A percentile compares a stretch with the other conserved stretches of the same genome.
These are phyloP conservation scores for Forficula auricularia DNA, from an alignment of 1,140 invertebrate species.

Conservation along the genomic window DNA sequence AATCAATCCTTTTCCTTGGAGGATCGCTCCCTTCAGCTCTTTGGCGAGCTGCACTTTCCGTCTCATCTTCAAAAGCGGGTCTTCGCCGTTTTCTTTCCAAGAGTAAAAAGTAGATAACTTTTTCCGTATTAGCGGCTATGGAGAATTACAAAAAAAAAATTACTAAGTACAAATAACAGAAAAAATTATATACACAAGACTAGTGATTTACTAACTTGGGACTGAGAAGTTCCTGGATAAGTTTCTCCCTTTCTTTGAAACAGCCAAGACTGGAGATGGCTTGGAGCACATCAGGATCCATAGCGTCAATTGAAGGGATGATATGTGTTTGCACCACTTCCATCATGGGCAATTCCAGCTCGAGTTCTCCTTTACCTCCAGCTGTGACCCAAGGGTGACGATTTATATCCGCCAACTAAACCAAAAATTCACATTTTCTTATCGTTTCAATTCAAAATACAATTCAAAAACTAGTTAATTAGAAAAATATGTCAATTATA, in stretches of 20 bases:
- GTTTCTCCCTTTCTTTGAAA: conserved; percentile 94
- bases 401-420: conserved; percentile 82
- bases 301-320: conserved; percentile 81
- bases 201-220: conserved; percentile 49
- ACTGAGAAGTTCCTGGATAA: conserved; percentile 84
- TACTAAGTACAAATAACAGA: background rate
- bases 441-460: conserved; percentile 5
- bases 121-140: conserved; percentile 96
- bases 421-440: too few relatives aligned
- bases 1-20: conserved; percentile 82
- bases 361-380: conserved; percentile 84
- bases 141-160: conserved; percentile 14
- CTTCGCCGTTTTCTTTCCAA: conserved; percentile 89
- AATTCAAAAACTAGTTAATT: background rate
- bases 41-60: conserved; percentile 56
- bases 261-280: conserved; percentile 97
- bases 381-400: conserved; percentile 91
- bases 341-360: conserved; percentile 95
- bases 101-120: conserved; percentile 96
- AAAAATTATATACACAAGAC: background rate
- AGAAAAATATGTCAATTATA: too few relatives aligned
- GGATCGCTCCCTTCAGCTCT: conserved; percentile 55
- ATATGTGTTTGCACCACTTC: conserved; percentile 98
- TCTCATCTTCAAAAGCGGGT: conserved; percentile 89
- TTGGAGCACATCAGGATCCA: conserved; percentile 92